A percentile compares a stretch with the other conserved stretches of the same genome.
Conservation (phyloP, 2,113 vertebrate species). For the Macrotus californicus region DNA sequence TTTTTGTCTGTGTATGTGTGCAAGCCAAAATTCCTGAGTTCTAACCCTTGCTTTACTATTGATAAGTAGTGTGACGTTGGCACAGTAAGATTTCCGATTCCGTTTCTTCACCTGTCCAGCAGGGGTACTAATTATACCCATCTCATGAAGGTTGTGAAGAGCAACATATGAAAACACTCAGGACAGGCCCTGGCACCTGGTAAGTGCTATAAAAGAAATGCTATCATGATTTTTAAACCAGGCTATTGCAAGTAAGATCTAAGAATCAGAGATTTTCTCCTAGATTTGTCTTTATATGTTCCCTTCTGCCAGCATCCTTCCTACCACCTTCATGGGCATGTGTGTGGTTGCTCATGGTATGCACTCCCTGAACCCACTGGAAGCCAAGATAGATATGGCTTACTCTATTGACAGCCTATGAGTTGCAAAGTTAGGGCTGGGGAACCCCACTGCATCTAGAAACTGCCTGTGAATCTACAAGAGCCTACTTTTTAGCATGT, state of each 20-base stretch:
- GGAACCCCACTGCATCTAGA: neutral
- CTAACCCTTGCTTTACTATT: neutral
- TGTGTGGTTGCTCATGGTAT: neutral
- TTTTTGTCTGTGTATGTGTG: neutral
- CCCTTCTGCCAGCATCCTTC: fast-evolving
- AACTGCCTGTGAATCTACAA: neutral
- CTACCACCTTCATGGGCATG: neutral
- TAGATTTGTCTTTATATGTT: neutral
- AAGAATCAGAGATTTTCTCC: neutral
- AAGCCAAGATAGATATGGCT: neutral
- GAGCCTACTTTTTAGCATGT: neutral
- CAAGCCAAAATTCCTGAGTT: neutral
- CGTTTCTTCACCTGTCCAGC: neutral
- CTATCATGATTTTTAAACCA: neutral
- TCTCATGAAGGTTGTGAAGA: neutral
- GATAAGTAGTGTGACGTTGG: neutral
- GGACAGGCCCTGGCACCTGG: neutral
- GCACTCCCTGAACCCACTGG: too few relatives aligned
- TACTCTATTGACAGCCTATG: neutral
- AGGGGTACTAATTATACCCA: neutral
- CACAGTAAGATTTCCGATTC: neutral
- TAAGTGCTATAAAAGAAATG: neutral
- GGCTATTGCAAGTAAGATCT: neutral
- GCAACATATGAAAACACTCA: neutral
- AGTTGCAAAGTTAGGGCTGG: neutral